These are phyloP conservation scores for Sarcophaga peregrina DNA, from an alignment of 1,140 invertebrate species.

Conservation along the genomic window DNA sequence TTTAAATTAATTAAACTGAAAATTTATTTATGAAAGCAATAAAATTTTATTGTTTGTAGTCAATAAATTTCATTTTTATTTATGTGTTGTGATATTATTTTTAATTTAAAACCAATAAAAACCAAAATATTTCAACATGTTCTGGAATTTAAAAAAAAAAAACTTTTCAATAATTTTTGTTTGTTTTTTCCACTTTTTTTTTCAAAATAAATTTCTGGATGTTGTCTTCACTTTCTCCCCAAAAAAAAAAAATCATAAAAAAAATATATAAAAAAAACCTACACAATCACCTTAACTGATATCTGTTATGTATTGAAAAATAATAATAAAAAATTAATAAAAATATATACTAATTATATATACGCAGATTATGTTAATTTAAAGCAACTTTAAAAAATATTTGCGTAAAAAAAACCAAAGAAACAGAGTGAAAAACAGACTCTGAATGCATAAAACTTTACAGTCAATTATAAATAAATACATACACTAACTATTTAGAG, in stretches of 20 bases:
- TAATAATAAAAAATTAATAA: slow-evolving; percentile 50
- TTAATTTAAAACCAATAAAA: too few species aligned
- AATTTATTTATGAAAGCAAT: too few species aligned
- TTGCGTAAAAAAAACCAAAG: background rate
- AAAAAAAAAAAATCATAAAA: slow-evolving; percentile 45
- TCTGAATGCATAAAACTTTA: background rate
- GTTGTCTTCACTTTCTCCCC: slow-evolving; percentile 43
- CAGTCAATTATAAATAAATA: slow-evolving; percentile 32
- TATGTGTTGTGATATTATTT: too few species aligned
- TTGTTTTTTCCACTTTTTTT: slow-evolving; percentile 26
- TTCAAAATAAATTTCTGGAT: slow-evolving; percentile 22
- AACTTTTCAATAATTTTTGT: slow-evolving; percentile 12
- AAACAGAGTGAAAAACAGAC: background rate
- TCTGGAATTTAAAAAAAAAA: too few species aligned
- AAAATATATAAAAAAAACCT: slow-evolving; percentile 6
- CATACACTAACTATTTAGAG: slow-evolving; percentile 25
- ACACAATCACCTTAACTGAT: background rate
- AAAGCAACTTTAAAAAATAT: slow-evolving; percentile 51
- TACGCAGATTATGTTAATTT: slow-evolving; percentile 66
- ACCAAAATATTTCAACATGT: too few species aligned
- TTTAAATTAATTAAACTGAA: too few species aligned
- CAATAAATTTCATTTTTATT: too few species aligned
- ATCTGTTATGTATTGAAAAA: slow-evolving; percentile 5
- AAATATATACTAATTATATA: slow-evolving; percentile 46
- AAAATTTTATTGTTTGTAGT: too few species aligned